Evolutionary conservation across 2,888 invertebrate species (phyloP).

Genomic region (Abscondita cerata): DNA sequence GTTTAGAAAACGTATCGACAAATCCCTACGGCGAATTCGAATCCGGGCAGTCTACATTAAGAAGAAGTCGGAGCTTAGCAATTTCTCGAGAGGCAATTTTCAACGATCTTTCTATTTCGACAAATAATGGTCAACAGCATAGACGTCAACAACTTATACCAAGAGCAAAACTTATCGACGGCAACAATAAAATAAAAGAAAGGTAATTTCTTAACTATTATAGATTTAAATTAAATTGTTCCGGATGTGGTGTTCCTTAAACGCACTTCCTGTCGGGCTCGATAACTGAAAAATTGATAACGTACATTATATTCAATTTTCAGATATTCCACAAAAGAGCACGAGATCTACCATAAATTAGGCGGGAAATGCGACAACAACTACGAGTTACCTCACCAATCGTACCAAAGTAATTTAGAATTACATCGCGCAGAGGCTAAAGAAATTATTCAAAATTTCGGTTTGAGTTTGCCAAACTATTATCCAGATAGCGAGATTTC

Average conservation of each 20-base stretch:
- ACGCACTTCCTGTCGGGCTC: too few relatives aligned
- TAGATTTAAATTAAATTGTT: too few relatives aligned
- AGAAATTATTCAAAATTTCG: constrained; percentile 50
- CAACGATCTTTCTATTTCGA: constrained; percentile 71
- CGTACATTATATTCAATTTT: constrained; percentile 33
- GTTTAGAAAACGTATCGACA: constrained; percentile 56
- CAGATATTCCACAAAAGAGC: constrained; percentile 45
- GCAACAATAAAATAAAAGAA: constrained; percentile 76
- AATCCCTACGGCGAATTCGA: constrained; percentile 47
- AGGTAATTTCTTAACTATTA: too few relatives aligned
- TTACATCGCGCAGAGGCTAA: constrained; percentile 40
- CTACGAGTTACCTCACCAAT: constrained; percentile 42
- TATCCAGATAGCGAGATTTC: constrained; percentile 60
- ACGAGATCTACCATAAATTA: constrained; percentile 43
- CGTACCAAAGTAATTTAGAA: constrained; percentile 47
- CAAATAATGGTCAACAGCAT: constrained; percentile 62
- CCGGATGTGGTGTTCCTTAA: too few relatives aligned
- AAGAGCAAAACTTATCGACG: constrained; percentile 79
- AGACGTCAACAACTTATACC: constrained; percentile 81
- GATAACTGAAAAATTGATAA: too few relatives aligned
- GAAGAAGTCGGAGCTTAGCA: constrained; percentile 75
- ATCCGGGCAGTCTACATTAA: constrained; percentile 56
- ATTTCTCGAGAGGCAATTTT: constrained; percentile 80
- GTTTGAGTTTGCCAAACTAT: constrained; percentile 57
- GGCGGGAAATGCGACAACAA: constrained; percentile 43